Percentiles rank a stretch among this genome's conserved stretches.
Evolutionary conservation across 2,797 vertebrate species (phyloP).

Genomic region (Lagorchestes hirsutus): DNA sequence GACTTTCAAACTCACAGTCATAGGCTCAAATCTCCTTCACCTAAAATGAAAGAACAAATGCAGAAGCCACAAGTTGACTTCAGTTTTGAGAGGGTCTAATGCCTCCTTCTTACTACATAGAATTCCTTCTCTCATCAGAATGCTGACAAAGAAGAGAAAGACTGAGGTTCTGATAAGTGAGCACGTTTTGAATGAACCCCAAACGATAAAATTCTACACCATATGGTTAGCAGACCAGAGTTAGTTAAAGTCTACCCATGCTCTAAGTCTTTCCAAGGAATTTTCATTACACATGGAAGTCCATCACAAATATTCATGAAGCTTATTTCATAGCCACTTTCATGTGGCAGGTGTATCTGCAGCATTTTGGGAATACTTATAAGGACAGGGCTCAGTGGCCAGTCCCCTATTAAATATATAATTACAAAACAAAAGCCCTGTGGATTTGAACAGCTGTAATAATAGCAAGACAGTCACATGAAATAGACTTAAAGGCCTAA

Average conservation of each 20-base stretch:
- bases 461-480: not conserved
- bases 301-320: slow-evolving; percentile 2
- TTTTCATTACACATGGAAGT: not conserved
- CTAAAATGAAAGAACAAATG: not conserved
- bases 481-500: slow-evolving; percentile 10
- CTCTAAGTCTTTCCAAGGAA: not conserved
- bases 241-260: not conserved
- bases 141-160: not conserved
- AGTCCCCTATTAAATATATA: not conserved
- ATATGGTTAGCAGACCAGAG: not conserved
- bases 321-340: not conserved
- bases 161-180: not conserved
- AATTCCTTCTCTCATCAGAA: not conserved
- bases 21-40: not conserved
- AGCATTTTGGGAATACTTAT: not conserved
- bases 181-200: not conserved
- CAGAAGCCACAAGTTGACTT: not conserved
- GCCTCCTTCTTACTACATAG: not conserved
- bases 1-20: not conserved
- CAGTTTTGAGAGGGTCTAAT: not conserved
- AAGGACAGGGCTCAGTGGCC: not conserved
- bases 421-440: not conserved
- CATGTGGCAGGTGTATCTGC: not conserved
- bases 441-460: slow-evolving; percentile 25
- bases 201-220: not conserved